Evolutionary conservation across 1,140 invertebrate genomes (phyloP), one percentile per base, ranked within the genome.

Genomic region (Ectropis grisescens): DNA sequence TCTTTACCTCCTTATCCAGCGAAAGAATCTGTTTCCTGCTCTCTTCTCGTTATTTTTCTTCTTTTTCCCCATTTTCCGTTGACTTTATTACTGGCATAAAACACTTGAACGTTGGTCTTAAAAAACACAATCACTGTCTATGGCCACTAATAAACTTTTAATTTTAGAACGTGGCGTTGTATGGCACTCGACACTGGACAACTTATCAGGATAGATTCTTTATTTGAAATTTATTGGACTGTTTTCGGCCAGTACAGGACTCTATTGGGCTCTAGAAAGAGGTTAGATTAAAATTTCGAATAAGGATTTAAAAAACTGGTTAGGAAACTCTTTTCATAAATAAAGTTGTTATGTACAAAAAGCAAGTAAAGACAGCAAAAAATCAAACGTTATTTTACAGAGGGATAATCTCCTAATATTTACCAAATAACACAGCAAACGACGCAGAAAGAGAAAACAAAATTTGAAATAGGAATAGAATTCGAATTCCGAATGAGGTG

Each of bases 1-100:
- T 2, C 14, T 23, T 48, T 78, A 79, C 74, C 74, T 79, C 64
- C 67, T 58, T 36, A 79, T 79, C 70, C 74, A 79, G 24, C 74
- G 64, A 43, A 79, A 79, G 41, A 79, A 79, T 37, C 70, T 54
- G 50, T 69, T 75, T 23, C 66, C 68, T 13, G 56, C 50, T 45
- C 56, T 68, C 32, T 65, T 72, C 10, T 48, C 60, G 35, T 49
- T 65, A 41, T 57, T 65, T 58, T 75, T 79, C 60, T 75, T 79
- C 58, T 79, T 75, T 40, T 75, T 79, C 39, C 74, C 74, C 74
- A 79, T 79, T 56, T 52, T 59, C 40, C 24, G 38, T 30, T 1
- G 43, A 9, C 37, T 42, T 29, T 33, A 50, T 32, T 34, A 40
- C 19, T 33, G 49, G 19, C 50, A 58, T 60, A 50, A 48, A 58